Evolutionary conservation across 2,888 invertebrate species (phyloP).

Genomic region (Drosophila nigricruria): DNA sequence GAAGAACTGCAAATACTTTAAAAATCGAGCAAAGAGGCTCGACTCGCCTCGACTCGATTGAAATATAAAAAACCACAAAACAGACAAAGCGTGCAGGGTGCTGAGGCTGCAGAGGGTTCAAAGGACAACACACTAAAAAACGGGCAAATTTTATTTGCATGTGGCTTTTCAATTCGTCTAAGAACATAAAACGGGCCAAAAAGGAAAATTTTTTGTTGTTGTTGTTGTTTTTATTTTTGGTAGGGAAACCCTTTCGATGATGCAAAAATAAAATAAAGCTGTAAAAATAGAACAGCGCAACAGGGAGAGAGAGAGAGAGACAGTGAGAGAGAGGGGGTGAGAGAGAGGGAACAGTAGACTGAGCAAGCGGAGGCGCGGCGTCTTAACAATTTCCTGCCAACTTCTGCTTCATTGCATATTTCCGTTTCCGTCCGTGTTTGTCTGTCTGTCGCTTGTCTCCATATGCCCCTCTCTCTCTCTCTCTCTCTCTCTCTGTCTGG

Average conservation of each 20-base stretch:
- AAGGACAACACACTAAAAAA: slow-evolving; percentile 67
- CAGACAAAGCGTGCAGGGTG: slow-evolving; percentile 15
- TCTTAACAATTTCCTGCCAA: slow-evolving; percentile 80
- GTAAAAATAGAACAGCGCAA: slow-evolving; percentile 49
- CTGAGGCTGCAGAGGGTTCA: slow-evolving; percentile 40
- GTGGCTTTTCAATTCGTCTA: slow-evolving; percentile 77
- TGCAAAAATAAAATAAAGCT: slow-evolving; percentile 67
- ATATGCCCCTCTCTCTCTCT: background rate
- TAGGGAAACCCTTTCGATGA: slow-evolving; percentile 72
- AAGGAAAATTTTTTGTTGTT: background rate
- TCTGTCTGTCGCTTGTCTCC: slow-evolving; percentile 27
- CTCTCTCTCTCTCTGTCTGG: slow-evolving; percentile 25
- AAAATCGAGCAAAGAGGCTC: slow-evolving; percentile 21
- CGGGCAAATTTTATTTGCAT: slow-evolving; percentile 76
- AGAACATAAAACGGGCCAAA: slow-evolving; percentile 67
- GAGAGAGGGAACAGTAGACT: background rate
- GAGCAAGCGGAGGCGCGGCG: slow-evolving; percentile 57
- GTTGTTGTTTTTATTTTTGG: slow-evolving; percentile 7
- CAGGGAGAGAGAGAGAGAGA: background rate
- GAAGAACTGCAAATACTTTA: slow-evolving; percentile 44
- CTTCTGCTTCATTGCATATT: slow-evolving; percentile 80
- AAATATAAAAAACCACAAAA: slow-evolving; percentile 74
- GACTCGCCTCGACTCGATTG: slow-evolving; percentile 51
- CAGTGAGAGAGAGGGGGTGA: background rate
- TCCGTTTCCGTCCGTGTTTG: slow-evolving; percentile 67